These are phyloP conservation scores for Rhaphigaster nebulosa DNA, from an alignment of 2,888 invertebrate genomes.

Conservation along the genomic window DNA sequence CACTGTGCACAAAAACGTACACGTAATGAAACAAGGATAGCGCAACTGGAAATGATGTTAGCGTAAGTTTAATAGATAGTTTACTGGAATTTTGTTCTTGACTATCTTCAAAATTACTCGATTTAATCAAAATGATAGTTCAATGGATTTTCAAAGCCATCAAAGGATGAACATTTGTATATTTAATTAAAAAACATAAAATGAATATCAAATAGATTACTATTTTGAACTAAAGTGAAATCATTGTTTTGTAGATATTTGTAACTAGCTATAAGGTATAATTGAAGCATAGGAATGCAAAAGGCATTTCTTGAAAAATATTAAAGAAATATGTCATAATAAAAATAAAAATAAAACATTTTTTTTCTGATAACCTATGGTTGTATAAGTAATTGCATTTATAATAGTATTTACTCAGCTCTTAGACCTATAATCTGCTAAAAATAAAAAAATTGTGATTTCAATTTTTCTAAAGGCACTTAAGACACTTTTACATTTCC, in stretches of 20 bases:
- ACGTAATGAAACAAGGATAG: constrained; percentile 51
- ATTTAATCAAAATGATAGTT: not conserved
- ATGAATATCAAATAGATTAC: not conserved
- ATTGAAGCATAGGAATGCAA: too few species aligned
- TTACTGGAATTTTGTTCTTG: not conserved
- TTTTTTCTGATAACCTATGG: too few species aligned
- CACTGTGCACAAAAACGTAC: constrained; percentile 37
- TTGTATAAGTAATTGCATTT: too few species aligned
- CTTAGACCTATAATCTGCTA: too few species aligned
- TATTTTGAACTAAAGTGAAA: not conserved
- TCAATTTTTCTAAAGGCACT: too few species aligned
- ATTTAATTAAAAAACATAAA: not conserved
- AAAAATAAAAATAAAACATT: too few species aligned
- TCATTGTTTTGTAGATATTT: not conserved
- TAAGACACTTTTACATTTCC: too few species aligned
- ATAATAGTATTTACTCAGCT: too few species aligned
- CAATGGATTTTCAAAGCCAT: not conserved
- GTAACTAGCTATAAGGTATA: too few species aligned
- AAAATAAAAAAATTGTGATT: too few species aligned
- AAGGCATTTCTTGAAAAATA: too few species aligned
- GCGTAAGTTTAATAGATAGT: constrained; percentile 40
- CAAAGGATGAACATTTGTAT: not conserved
- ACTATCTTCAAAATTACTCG: not conserved
- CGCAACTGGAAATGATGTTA: constrained; percentile 42
- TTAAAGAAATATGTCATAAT: too few species aligned